Evolutionary conservation across 2,888 invertebrate species (phyloP).

Genomic region (Acanthacorydalis orientalis): DNA sequence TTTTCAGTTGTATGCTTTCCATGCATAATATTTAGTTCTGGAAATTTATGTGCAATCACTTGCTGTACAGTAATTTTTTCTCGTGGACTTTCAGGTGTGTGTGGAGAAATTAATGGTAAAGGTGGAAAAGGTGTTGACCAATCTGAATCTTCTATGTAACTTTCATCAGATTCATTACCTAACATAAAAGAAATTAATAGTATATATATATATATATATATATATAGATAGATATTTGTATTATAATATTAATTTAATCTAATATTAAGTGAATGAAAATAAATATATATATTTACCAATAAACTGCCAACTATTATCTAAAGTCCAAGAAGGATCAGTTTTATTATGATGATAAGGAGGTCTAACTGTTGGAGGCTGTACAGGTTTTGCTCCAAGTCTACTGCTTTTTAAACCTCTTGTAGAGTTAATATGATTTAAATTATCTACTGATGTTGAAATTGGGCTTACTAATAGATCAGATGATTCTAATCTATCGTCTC

Average conservation of each 20-base stretch:
- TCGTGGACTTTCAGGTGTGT: constrained; percentile 6
- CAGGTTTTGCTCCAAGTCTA: constrained; percentile 49
- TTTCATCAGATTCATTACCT: constrained; percentile 33
- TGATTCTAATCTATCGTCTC: constrained; percentile 1
- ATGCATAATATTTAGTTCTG: constrained; percentile 17
- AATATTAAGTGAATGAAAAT: constrained; percentile 16
- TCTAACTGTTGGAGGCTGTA: constrained; percentile 50
- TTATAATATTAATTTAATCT: constrained; percentile 18
- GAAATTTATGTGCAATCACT: constrained; percentile 23
- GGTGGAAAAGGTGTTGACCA: constrained; percentile 23
- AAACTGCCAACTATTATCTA: constrained; percentile 85
- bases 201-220: too few species aligned
- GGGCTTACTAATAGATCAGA: constrained; percentile 15
- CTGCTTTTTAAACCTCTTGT: constrained; percentile 15
- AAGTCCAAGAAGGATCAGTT: constrained; percentile 51
- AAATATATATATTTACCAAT: constrained; percentile 40
- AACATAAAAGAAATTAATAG: constrained; percentile 6
- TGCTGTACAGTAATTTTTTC: constrained; percentile 22
- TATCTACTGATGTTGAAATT: constrained; percentile 52
- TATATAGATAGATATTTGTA: too few species aligned
- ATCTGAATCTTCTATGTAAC: constrained; percentile 32
- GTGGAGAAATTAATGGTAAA: constrained; percentile 1
- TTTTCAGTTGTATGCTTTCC: constrained; percentile 25
- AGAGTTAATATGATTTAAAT: constrained; percentile 36
- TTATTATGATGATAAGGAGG: constrained; percentile 22